Evolutionary conservation across 2,888 invertebrate genomes (phyloP).

Genomic region (Ectobius pallidus): DNA sequence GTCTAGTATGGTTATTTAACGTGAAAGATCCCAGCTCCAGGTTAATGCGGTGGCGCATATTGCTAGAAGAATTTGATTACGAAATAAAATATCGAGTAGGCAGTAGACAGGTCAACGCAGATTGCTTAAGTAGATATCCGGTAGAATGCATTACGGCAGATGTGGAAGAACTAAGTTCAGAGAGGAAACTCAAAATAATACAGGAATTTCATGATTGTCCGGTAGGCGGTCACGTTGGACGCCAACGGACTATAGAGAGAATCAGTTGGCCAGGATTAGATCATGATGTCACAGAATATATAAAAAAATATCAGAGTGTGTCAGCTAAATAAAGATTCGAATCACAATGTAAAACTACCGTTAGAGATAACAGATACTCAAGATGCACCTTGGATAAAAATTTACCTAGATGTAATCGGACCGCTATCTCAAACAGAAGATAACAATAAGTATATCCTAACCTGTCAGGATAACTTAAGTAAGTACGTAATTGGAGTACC

Average conservation of each 20-base stretch:
- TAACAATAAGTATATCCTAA: background rate
- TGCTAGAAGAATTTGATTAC: background rate
- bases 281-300: background rate
- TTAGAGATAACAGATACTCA: conserved; percentile 4
- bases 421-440: background rate
- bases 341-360: background rate
- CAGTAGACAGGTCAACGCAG: background rate
- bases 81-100: background rate
- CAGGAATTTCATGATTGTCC: background rate
- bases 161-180: background rate
- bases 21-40: background rate
- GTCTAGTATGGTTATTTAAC: background rate
- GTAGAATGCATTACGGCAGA: background rate
- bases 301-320: background rate
- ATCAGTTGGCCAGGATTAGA: background rate
- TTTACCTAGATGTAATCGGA: background rate
- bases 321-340: background rate
- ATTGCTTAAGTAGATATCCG: background rate
- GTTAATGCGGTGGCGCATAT: background rate
- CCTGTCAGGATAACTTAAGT: background rate
- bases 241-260: background rate
- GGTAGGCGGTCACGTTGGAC: background rate
- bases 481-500: background rate
- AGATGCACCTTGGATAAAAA: background rate
- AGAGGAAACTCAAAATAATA: background rate